Evolutionary conservation across 1,140 invertebrate genomes (phyloP).

Genomic region (Thaumatotibia leucotreta): DNA sequence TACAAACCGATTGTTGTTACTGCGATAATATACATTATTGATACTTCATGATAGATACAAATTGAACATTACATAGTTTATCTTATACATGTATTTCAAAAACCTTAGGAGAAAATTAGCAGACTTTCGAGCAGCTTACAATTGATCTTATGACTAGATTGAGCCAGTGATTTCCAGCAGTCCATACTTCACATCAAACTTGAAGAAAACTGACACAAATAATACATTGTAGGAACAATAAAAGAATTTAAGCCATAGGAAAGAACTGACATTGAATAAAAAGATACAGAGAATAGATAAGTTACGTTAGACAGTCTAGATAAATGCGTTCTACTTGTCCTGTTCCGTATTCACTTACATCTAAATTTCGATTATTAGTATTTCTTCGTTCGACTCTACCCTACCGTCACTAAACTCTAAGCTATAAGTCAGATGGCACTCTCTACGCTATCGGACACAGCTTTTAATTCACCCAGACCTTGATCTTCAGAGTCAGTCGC

Average conservation of each 20-base stretch:
- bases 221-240: constrained; percentile 67
- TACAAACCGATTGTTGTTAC: not conserved
- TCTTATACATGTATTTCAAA: constrained; percentile 49
- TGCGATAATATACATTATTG: constrained; percentile 18
- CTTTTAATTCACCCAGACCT: constrained; percentile 26
- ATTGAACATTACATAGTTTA: constrained; percentile 45
- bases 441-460: constrained; percentile 51
- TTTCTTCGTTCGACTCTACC: constrained; percentile 64
- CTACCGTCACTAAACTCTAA: constrained; percentile 60
- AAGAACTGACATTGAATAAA: not conserved
- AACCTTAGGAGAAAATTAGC: constrained; percentile 44
- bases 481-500: not conserved
- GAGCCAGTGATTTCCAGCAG: constrained; percentile 68
- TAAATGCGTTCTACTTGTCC: constrained; percentile 40
- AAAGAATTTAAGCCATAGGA: constrained; percentile 31
- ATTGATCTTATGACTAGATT: constrained; percentile 76
- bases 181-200: constrained; percentile 47
- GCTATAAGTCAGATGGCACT: constrained; percentile 71
- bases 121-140: constrained; percentile 62
- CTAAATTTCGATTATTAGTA: constrained; percentile 62
- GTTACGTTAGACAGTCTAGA: constrained; percentile 33
- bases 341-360: constrained; percentile 50
- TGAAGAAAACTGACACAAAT: constrained; percentile 62
- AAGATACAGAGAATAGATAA: constrained; percentile 17
- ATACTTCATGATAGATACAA: constrained; percentile 44